Base-by-base conservation (phyloP, 1,140 invertebrate species). In the Microplitis demolitor region DNA sequence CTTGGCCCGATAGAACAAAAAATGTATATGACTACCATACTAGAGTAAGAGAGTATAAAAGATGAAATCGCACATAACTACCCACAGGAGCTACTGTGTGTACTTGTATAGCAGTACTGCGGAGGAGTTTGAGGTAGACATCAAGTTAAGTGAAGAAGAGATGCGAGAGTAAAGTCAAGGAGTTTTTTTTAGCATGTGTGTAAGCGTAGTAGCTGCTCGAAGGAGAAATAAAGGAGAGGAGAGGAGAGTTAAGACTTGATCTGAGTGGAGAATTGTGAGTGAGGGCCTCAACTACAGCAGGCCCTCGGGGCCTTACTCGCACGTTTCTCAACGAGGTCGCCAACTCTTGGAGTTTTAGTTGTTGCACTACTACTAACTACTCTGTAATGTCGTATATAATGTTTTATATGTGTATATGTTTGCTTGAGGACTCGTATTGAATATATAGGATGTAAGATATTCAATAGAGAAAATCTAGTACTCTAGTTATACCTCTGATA, bases 171-270 rank as follows among this genome's bases (percentile, higher is more conserved):
- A 16, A 11, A 13, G 45, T 51, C 5, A 8, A 8, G 24, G 58
- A 5, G 31, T 60, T 31, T 33, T n/a, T 56, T 56, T n/a, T 56
- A 8, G 31, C 35, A 62, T 66, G 14, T 68, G 80, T 77, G 83
- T 84, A 85, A 85, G 79, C 75, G 80, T 75, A 78, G 81, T 84
- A 84, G 82, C 82, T 67, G 45, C n/a, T 79, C 35, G 9, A n/a
- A 64, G 62, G 37, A 13, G 34, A 39, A 35, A 39, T 61, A 61
- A 31, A 31, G 11, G 13, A 6, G 58, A 31, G 31, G 8, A 5
- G 53, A 56, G 53, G 14, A 35, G 13, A 39, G 34, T 24, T 64
- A 4, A 45, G 34, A 13, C 45, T 54, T 54, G 8, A n/a, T 14
- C 51, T 24, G 24, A 16, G 14, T 58, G 4, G 8, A 24, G 56